A percentile compares a stretch with the other conserved stretches of the same genome.
Conservation (phyloP, 2,888 invertebrate species). For the Dryomyza anilis region DNA sequence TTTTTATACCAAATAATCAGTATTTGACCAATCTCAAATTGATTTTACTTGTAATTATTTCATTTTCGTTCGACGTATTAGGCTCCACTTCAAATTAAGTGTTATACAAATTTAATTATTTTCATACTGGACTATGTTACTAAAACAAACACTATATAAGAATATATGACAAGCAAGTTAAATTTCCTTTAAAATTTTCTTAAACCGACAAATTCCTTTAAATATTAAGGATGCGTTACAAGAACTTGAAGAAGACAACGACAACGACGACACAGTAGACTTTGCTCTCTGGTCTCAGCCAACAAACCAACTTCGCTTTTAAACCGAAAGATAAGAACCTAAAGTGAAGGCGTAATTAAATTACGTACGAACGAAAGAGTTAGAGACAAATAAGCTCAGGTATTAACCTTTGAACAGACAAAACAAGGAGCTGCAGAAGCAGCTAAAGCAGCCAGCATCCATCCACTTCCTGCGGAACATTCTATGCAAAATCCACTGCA, state of each 20-base stretch:
- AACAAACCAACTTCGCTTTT: too few species aligned
- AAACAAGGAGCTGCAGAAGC: conserved; percentile 3
- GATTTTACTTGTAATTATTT: too few species aligned
- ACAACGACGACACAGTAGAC: too few species aligned
- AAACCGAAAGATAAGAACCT: conserved; percentile 38
- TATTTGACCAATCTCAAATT: too few species aligned
- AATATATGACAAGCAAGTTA: too few species aligned
- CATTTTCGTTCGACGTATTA: too few species aligned
- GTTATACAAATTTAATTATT: too few species aligned
- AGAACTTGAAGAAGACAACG: not conserved
- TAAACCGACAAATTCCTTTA: not conserved
- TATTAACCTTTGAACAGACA: conserved; percentile 55
- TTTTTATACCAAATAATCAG: too few species aligned
- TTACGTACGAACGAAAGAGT: conserved; percentile 61
- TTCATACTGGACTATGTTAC: too few species aligned
- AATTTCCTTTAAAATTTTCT: not conserved
- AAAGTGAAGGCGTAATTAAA: conserved; percentile 61
- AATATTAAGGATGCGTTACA: not conserved
- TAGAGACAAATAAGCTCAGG: conserved; percentile 63
- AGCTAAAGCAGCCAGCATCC: conserved; percentile 8
- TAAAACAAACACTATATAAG: too few species aligned
- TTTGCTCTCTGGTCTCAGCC: too few species aligned
- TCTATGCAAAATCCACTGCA: conserved; percentile 12
- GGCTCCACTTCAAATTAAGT: too few species aligned
- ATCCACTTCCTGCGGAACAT: conserved; percentile 26